phyloP scores from a whole-genome alignment of 1,140 invertebrate genomes.

The Drosophila persimilis region DNA sequence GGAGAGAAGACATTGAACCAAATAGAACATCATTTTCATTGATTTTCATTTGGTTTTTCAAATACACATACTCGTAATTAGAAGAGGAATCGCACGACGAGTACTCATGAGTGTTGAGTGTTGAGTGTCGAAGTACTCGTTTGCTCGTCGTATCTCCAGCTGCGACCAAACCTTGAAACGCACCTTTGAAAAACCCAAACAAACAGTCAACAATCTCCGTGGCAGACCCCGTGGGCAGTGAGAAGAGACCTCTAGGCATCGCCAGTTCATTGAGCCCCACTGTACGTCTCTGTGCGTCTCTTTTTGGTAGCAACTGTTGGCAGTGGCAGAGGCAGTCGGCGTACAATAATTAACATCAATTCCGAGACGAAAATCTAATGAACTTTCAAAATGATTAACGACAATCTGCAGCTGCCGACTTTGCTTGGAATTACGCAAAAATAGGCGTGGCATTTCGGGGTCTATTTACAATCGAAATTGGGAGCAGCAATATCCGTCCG shows the following conservation, averaged over 20 bases:
- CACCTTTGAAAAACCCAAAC: constrained; percentile 38
- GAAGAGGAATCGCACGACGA: too few relatives aligned
- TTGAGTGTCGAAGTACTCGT: not conserved
- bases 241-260: constrained; percentile 46
- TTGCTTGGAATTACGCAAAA: constrained; percentile 30
- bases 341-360: constrained; percentile 34
- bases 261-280: constrained; percentile 67
- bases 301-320: constrained; percentile 58
- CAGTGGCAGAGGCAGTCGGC: constrained; percentile 51
- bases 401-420: constrained; percentile 6
- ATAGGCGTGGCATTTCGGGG: constrained; percentile 30
- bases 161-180: constrained; percentile 47
- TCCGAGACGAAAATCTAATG: constrained; percentile 55
- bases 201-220: constrained; percentile 23
- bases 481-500: not conserved
- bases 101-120: too few relatives aligned
- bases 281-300: constrained; percentile 41
- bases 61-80: too few relatives aligned
- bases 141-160: not conserved
- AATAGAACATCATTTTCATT: constrained; percentile 31
- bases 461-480: constrained; percentile 29
- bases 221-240: constrained; percentile 32
- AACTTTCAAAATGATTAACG: constrained; percentile 65
- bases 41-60: not conserved
- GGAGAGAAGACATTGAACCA: not conserved